Evolutionary conservation across 2,888 invertebrate species (phyloP).

Genomic region (Lordiphosa andalusiaca): DNA sequence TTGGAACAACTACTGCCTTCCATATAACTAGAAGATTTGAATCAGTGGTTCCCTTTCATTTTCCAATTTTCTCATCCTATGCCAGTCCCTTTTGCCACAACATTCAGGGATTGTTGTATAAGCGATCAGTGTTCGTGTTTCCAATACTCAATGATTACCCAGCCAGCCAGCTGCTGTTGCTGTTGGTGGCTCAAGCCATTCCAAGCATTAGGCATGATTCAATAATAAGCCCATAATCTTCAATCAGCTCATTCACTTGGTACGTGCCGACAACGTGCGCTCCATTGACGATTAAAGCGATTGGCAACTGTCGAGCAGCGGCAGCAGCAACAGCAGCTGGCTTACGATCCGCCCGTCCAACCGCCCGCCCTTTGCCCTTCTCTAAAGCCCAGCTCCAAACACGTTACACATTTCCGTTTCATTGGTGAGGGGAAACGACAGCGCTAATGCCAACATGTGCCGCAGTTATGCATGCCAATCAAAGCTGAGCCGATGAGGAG

Average conservation of each 20-base stretch:
- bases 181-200: no score
- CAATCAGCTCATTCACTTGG: constrained; percentile 1
- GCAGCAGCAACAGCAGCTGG: constrained; percentile 18
- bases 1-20: no score
- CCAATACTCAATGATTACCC: no score
- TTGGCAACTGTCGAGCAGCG: constrained; percentile 14
- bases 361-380: not conserved
- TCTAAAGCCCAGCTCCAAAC: constrained; percentile 31
- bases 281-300: constrained; percentile 16
- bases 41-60: no score
- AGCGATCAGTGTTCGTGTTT: no score
- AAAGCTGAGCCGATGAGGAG: constrained; percentile 15
- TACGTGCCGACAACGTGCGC: constrained; percentile 25
- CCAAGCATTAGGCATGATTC: no score
- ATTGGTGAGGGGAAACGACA: not conserved
- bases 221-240: no score
- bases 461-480: constrained; percentile 27
- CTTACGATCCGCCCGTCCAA: not conserved
- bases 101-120: no score
- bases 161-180: no score
- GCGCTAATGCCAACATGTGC: constrained; percentile 12
- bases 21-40: no score
- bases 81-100: no score
- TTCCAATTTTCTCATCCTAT: no score
- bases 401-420: constrained; percentile 58